These are phyloP conservation scores for Diceros bicornis DNA, from an alignment of 2,797 vertebrate genomes.

Conservation along the genomic window DNA sequence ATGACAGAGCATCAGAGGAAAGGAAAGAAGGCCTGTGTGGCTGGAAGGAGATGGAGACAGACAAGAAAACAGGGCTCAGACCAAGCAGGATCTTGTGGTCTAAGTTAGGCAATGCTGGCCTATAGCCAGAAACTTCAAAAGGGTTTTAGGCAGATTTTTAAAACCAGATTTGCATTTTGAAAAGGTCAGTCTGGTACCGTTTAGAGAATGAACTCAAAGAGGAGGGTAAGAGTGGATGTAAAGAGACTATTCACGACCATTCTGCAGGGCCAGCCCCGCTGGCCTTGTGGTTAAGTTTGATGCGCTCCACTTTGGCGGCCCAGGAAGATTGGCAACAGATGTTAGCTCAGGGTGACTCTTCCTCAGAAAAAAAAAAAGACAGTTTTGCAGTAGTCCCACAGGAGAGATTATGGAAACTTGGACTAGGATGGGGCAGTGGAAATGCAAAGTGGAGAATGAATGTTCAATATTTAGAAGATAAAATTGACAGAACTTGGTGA, in stretches of 20 bases:
- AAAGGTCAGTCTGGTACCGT: background rate
- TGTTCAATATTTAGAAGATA: background rate
- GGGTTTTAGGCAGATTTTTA: constrained; percentile 19
- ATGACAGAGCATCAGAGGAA: background rate
- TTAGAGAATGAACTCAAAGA: background rate
- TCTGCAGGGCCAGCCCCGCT: no score
- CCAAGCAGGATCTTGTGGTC: background rate
- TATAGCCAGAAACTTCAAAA: background rate
- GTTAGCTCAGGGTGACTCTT: no score
- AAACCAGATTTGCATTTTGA: constrained; percentile 56
- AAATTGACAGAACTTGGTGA: background rate
- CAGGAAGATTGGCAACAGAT: no score
- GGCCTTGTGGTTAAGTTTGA: no score
- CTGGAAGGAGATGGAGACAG: background rate
- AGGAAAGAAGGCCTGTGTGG: background rate
- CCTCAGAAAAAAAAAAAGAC: background rate
- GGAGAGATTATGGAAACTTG: background rate
- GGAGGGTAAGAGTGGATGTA: background rate
- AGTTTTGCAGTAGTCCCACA: background rate
- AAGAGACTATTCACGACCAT: background rate
- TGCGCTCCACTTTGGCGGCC: no score
- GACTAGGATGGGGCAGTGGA: background rate
- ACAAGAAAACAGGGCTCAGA: background rate
- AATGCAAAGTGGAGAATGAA: background rate
- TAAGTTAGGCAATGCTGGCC: background rate